Evolutionary conservation across 2,113 vertebrate species (phyloP).

Genomic region (Urocitellus parryii): DNA sequence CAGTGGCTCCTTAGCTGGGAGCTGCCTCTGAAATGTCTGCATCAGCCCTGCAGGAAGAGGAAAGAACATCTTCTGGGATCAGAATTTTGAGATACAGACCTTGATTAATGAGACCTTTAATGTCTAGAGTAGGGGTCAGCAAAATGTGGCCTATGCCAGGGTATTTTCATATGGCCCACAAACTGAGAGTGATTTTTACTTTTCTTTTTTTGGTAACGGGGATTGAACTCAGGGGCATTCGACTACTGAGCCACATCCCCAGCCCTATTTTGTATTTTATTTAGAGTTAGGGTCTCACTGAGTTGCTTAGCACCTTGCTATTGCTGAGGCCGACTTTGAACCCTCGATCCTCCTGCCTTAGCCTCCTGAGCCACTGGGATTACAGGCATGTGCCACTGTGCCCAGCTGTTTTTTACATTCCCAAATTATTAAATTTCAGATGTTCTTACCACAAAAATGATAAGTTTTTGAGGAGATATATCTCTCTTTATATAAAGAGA

Average conservation of each 20-base stretch:
- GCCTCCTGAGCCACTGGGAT: too few species aligned
- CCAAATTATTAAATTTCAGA: background rate
- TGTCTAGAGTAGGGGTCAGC: background rate
- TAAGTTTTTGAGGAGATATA: background rate
- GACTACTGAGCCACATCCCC: too few species aligned
- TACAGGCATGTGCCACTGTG: too few species aligned
- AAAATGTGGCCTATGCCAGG: background rate
- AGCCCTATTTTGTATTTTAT: too few species aligned
- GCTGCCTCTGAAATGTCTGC: background rate
- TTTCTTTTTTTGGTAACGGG: background rate
- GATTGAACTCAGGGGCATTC: too few species aligned
- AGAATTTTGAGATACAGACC: background rate
- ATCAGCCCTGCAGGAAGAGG: background rate
- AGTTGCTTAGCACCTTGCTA: too few species aligned
- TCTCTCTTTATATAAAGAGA: too few species aligned
- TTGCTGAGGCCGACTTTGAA: too few species aligned
- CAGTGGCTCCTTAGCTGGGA: background rate
- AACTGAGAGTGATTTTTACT: background rate
- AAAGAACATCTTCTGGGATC: background rate
- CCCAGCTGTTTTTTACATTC: background rate
- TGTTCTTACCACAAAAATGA: background rate
- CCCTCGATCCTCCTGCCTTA: too few species aligned
- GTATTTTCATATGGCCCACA: slow-evolving; percentile 6
- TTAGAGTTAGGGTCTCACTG: too few species aligned
- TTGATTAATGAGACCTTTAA: slow-evolving; percentile 24